phyloP scores from a whole-genome alignment of 2,888 invertebrate genomes.

The Epiblema foenella region DNA sequence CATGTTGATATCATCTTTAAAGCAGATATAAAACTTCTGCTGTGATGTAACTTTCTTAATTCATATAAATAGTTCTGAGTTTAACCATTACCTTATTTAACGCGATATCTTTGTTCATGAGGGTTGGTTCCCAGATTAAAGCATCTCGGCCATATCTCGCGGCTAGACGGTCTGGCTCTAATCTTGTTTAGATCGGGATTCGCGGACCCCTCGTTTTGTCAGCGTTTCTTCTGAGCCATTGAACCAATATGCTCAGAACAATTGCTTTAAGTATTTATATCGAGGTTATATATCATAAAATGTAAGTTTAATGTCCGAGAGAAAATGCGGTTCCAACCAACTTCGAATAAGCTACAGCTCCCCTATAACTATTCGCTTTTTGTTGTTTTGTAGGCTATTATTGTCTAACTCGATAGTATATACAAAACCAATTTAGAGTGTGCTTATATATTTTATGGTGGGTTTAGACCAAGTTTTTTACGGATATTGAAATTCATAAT shows the following conservation, averaged over 20 bases:
- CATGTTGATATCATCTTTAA: too few relatives aligned
- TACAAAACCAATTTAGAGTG: too few relatives aligned
- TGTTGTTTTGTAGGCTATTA: not conserved
- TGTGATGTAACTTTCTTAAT: slow-evolving; percentile 8
- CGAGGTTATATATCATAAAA: slow-evolving; percentile 9
- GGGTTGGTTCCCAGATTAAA: slow-evolving; percentile 15
- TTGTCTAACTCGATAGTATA: too few relatives aligned
- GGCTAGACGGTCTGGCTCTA: slow-evolving; percentile 28
- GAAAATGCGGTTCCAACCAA: not conserved
- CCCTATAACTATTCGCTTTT: not conserved
- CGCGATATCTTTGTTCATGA: slow-evolving; percentile 9
- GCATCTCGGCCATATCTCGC: slow-evolving; percentile 26
- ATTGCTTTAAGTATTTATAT: slow-evolving; percentile 31
- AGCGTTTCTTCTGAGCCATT: slow-evolving; percentile 42
- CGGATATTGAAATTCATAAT: too few relatives aligned
- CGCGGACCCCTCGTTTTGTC: slow-evolving; percentile 26
- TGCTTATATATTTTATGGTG: too few relatives aligned
- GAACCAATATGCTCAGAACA: slow-evolving; percentile 34
- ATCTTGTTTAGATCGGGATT: slow-evolving; percentile 44
- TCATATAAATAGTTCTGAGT: not conserved
- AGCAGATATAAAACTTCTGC: not conserved
- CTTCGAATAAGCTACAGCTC: not conserved
- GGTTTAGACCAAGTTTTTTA: too few relatives aligned
- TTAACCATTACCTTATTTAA: slow-evolving; percentile 8
- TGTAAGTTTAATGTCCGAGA: not conserved